Evolutionary conservation across 2,797 vertebrate species (phyloP), one percentile per base, ranked within the genome.

Genomic region (Xenopus petersii): DNA sequence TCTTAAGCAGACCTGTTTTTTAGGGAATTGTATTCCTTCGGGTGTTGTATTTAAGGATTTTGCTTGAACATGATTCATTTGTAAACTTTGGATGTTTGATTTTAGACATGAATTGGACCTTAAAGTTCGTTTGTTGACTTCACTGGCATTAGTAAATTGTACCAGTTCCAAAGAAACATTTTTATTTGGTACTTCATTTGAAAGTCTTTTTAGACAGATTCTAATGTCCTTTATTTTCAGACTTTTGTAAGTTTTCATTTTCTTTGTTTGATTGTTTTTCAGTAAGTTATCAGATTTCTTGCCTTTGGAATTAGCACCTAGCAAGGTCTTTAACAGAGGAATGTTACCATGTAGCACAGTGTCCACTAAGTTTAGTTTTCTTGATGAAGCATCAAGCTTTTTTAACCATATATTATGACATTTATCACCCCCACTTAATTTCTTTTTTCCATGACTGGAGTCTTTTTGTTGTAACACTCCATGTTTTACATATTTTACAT

Each of bases 181-280:
- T 30, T 87, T 80, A 79, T 85, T 88, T n/a, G 88, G 85, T 83
- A 81, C 87, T 88, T 89, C 81, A 85, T 89, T 92, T 84, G 94
- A 92, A 72, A 98, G 93, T 87, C 98, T 98, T 83, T 92, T 95
- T 82, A 98, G 87, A 91, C 97, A 98, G 88, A 98, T 96, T 62
- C 95, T 92, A 83, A 96, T 98, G 79, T 98, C 94, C 87, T 94
- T 97, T 82, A 98, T 91, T 2, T 86, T 91, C 88, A 94, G 95
- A 94, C 93, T 96, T 62, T 83, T 82, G 81, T 80, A 87, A 15
- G 82, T 36, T 83, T 82, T 89, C 74, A 82, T 88, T 86, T 30
- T 30, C 26, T 30, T 2, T 30, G 4, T 30, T 4, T 86, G 75
- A 72, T 62, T 82, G 79, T 46, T 86, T 89, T 85, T 81, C 83